phyloP scores from a whole-genome alignment of 2,888 invertebrate species.

The Agrochola circellaris region DNA sequence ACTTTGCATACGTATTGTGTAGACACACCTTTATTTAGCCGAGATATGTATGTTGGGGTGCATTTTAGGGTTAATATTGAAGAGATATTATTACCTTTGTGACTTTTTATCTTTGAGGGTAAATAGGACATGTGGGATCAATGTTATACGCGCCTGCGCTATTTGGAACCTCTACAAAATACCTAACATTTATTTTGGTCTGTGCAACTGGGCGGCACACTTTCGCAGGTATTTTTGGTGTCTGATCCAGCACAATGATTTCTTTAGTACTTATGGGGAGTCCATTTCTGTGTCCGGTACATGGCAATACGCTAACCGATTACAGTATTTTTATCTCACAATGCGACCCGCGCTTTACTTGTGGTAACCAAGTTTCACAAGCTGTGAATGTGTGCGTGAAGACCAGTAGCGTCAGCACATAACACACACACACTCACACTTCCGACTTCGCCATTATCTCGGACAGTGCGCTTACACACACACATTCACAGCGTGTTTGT shows the following conservation, averaged over 20 bases:
- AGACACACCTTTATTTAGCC: constrained; percentile 66
- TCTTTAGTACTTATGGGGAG: not conserved
- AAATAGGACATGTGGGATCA: constrained; percentile 49
- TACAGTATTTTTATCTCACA: too few species aligned
- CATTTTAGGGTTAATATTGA: constrained; percentile 53
- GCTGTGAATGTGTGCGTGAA: too few species aligned
- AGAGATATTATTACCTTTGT: constrained; percentile 40
- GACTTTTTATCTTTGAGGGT: constrained; percentile 41
- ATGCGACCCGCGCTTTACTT: too few species aligned
- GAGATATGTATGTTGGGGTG: constrained; percentile 55
- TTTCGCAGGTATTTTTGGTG: not conserved
- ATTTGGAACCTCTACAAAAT: not conserved
- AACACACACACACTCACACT: too few species aligned
- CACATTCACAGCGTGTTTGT: too few species aligned
- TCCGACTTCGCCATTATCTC: too few species aligned
- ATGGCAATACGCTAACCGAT: not conserved
- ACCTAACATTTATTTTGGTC: not conserved
- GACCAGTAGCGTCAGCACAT: too few species aligned
- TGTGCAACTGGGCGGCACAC: not conserved
- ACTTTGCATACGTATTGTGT: constrained; percentile 61
- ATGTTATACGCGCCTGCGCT: constrained; percentile 40
- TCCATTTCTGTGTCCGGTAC: not conserved
- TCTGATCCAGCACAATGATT: not conserved
- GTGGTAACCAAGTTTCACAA: too few species aligned
- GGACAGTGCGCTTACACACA: too few species aligned